Conservation (phyloP, 37 sponge, comb jelly and placozoan species). For the Amphimedon queenslandica region DNA sequence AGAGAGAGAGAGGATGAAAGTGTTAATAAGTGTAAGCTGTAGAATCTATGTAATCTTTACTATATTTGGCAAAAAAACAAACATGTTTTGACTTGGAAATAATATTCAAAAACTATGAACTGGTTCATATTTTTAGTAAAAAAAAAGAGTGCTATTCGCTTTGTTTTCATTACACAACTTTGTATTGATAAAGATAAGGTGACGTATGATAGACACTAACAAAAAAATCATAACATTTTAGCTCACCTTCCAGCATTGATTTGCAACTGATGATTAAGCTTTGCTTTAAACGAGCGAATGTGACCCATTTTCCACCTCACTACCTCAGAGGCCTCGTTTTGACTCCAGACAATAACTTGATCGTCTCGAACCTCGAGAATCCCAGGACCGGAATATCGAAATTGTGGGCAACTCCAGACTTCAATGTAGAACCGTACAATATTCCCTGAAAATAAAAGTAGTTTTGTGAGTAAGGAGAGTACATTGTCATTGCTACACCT, state of each 20-base stretch:
- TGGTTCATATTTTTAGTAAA: too few relatives aligned
- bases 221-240: too few relatives aligned
- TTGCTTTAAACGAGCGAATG: constrained; percentile 59
- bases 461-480: not conserved
- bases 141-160: too few relatives aligned
- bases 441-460: constrained; percentile 3
- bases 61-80: constrained; percentile 8
- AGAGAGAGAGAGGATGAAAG: not conserved
- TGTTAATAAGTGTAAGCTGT: not conserved
- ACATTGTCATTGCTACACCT: too few relatives aligned
- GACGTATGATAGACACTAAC: too few relatives aligned
- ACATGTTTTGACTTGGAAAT: not conserved
- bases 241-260: constrained; percentile 44
- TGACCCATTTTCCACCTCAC: constrained; percentile 48
- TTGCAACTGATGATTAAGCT: constrained; percentile 16
- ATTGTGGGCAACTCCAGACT: not conserved
- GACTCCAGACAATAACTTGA: constrained; percentile 30
- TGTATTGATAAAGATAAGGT: too few relatives aligned
- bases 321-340: constrained; percentile 11
- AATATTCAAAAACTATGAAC: too few relatives aligned
- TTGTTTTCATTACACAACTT: too few relatives aligned
- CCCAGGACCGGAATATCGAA: constrained; percentile 25
- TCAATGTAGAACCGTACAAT: constrained; percentile 34
- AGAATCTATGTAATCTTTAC: too few relatives aligned
- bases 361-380: constrained; percentile 24